Conservation (phyloP, 2,888 invertebrate genomes). For the Oconnorella tubifera region DNA sequence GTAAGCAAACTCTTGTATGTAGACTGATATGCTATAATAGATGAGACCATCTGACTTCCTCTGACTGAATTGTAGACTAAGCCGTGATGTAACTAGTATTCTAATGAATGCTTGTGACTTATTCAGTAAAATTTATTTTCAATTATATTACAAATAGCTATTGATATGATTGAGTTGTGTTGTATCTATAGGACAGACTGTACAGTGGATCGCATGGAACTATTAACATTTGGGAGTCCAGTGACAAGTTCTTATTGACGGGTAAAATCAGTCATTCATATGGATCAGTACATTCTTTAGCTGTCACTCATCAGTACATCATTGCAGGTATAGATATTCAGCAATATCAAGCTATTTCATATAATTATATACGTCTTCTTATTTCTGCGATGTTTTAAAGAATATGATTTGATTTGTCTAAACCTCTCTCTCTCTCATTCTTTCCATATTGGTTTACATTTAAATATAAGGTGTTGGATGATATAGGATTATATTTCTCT, state of each 20-base stretch:
- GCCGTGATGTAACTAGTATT: too few species aligned
- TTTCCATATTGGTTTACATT: too few species aligned
- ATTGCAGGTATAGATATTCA: constrained; percentile 42
- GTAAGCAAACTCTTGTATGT: constrained; percentile 9
- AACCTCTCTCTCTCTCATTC: too few species aligned
- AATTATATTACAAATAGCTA: too few species aligned
- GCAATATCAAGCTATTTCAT: neutral
- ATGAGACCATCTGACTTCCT: too few species aligned
- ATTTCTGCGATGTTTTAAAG: neutral
- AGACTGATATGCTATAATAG: too few species aligned
- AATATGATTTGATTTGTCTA: too few species aligned
- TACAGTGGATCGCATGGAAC: constrained; percentile 52
- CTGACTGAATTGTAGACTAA: too few species aligned
- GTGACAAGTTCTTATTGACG: constrained; percentile 41
- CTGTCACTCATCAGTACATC: constrained; percentile 43
- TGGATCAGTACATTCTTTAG: constrained; percentile 49
- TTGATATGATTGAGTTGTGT: too few species aligned
- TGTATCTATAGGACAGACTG: constrained; percentile 32
- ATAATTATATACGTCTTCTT: neutral
- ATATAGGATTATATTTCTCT: too few species aligned
- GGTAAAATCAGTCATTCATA: constrained; percentile 46
- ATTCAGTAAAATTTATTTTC: neutral
- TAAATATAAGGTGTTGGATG: too few species aligned
- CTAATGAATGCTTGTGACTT: neutral
- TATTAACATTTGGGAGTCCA: constrained; percentile 47